Percentiles rank a stretch among this genome's conserved stretches.
These are phyloP conservation scores for Harpalus rufipes DNA, from an alignment of 2,888 invertebrate species.

Conservation along the genomic window DNA sequence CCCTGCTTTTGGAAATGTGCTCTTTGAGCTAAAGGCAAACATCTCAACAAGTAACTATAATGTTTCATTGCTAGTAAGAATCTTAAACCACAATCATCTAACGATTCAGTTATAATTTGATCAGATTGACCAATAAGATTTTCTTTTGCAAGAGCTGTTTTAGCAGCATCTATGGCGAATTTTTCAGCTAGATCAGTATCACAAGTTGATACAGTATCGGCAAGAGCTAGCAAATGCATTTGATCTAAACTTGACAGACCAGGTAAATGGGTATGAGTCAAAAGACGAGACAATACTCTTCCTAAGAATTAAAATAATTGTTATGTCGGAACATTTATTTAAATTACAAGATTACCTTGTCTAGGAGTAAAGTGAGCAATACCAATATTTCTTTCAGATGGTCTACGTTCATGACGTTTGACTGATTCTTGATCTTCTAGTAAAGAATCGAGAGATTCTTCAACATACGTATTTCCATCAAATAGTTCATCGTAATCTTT, in stretches of 20 bases:
- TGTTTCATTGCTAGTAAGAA: conserved; percentile 98
- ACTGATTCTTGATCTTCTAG: conserved; percentile 83
- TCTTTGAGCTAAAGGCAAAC: conserved; percentile 93
- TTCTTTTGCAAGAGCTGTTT: conserved; percentile 83
- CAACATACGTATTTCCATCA: conserved; percentile 87
- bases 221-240: conserved; percentile 99
- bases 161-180: conserved; percentile 85
- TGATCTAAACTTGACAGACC: conserved; percentile 98
- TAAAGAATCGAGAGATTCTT: conserved; percentile 90
- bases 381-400: conserved; percentile 75
- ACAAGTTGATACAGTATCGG: conserved; percentile 97
- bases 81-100: conserved; percentile 98
- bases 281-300: conserved; percentile 89
- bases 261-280: conserved; percentile 97
- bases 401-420: conserved; percentile 76
- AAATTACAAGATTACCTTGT: conserved; percentile 78
- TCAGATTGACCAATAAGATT: conserved; percentile 80
- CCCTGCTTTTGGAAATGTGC: conserved; percentile 92
- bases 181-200: conserved; percentile 93
- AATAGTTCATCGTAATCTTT: conserved; percentile 95
- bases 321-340: conserved; percentile 7
- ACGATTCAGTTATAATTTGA: conserved; percentile 84
- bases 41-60: conserved; percentile 94
- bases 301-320: conserved; percentile 76
- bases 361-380: conserved; percentile 93